Evolutionary conservation across 1,140 invertebrate genomes (phyloP).

Genomic region (Ceratina australensis): DNA sequence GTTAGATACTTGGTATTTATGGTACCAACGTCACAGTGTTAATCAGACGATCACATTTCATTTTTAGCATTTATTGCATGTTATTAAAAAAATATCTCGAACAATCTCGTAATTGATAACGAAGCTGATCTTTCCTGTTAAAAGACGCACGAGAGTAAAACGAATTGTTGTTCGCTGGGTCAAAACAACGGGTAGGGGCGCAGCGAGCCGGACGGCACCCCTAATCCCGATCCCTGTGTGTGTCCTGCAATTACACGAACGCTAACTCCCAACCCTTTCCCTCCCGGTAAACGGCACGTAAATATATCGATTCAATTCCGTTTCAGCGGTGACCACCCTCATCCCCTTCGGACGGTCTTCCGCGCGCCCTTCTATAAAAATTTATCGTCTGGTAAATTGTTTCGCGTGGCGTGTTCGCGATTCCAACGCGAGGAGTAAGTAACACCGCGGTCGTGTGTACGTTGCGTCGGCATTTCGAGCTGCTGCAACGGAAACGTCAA

Average conservation of each 20-base stretch:
- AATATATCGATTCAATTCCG: constrained; percentile 81
- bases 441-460: constrained; percentile 16
- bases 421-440: constrained; percentile 61
- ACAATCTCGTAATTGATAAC: no score
- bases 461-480: constrained; percentile 54
- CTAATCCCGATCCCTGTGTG: constrained; percentile 36
- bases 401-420: constrained; percentile 73
- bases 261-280: constrained; percentile 71
- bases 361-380: constrained; percentile 79
- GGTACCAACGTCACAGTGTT: no score
- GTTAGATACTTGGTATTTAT: no score
- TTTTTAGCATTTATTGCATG: no score
- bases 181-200: constrained; percentile 15
- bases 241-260: constrained; percentile 75
- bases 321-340: constrained; percentile 68
- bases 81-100: no score
- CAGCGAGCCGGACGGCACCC: constrained; percentile 47
- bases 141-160: background rate
- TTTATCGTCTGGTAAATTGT: constrained; percentile 81
- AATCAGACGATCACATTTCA: no score
- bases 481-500: constrained; percentile 61
- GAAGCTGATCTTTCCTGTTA: background rate
- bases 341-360: constrained; percentile 29
- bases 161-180: constrained; percentile 4
- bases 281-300: constrained; percentile 77